A percentile compares a stretch with the other conserved stretches of the same genome.
phyloP scores from a whole-genome alignment of 1,140 invertebrate genomes.

The Drepana arcuata region DNA sequence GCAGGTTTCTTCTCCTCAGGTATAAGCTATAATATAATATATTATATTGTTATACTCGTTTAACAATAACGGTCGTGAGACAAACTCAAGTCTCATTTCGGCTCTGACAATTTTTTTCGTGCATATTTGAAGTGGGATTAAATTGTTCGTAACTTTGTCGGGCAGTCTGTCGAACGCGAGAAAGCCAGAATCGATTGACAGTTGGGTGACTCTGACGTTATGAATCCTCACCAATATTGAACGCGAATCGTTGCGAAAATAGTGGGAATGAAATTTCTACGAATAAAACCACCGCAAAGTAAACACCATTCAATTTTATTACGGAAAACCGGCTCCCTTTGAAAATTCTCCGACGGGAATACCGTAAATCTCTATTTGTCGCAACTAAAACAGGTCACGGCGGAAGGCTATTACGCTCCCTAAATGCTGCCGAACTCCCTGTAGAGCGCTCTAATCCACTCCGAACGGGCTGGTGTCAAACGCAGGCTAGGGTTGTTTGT shows the following conservation, averaged over 20 bases:
- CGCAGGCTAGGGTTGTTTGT: conserved; percentile 66
- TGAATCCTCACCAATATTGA: conserved; percentile 14
- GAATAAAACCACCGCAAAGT: conserved; percentile 51
- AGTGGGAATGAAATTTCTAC: conserved; percentile 13
- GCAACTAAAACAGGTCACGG: conserved; percentile 70
- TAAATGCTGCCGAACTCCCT: conserved; percentile 67
- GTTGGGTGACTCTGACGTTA: conserved; percentile 20
- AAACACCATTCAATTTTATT: conserved; percentile 67
- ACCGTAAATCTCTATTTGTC: conserved; percentile 70
- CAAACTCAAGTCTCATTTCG: too few species aligned
- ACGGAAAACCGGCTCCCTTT: conserved; percentile 40
- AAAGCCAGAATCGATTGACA: conserved; percentile 35
- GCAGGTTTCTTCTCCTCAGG: too few species aligned
- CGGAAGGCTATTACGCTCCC: conserved; percentile 65
- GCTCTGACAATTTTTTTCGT: conserved; percentile 29
- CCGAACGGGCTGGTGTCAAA: conserved; percentile 67
- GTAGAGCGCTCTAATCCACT: conserved; percentile 67
- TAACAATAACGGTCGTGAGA: too few species aligned
- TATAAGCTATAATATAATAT: too few species aligned
- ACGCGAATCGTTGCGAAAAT: conserved; percentile 18
- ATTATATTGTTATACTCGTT: too few species aligned
- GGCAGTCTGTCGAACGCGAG: conserved; percentile 32
- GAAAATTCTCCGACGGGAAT: conserved; percentile 53
- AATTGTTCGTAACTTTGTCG: conserved; percentile 50
- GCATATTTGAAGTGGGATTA: conserved; percentile 49